phyloP scores from a whole-genome alignment of 2,888 invertebrate genomes.

The Conus canariensis region DNA sequence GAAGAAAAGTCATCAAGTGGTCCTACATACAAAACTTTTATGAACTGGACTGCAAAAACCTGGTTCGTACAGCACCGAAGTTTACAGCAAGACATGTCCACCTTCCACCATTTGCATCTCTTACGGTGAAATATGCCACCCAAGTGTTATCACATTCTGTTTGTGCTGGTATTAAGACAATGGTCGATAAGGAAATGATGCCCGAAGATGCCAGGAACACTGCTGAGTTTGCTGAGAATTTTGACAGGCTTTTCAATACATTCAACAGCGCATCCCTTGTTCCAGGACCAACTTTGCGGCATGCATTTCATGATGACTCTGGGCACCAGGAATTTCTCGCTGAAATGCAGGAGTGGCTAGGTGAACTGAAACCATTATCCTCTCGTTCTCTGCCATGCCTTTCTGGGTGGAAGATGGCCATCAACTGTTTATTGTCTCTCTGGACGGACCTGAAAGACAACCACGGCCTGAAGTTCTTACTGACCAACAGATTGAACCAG shows the following conservation, averaged over 20 bases:
- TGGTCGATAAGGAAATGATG: background rate
- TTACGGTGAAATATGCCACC: background rate
- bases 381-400: background rate
- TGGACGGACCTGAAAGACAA: conserved; percentile 8
- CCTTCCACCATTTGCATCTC: conserved; percentile 7
- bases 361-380: background rate
- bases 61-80: conserved; percentile 24
- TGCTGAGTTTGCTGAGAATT: background rate
- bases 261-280: background rate
- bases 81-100: conserved; percentile 3
- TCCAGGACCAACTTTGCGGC: background rate
- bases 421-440: background rate
- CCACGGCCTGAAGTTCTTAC: no score
- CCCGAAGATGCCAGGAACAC: conserved; percentile 13
- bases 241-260: conserved; percentile 29
- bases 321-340: conserved; percentile 14
- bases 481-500: no score
- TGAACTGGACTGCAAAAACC: background rate
- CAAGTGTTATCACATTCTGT: conserved; percentile 18
- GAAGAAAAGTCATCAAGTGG: background rate
- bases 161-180: conserved; percentile 14
- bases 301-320: background rate
- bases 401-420: background rate
- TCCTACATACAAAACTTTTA: background rate
- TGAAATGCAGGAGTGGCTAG: conserved; percentile 16